Evolutionary conservation across 2,888 invertebrate genomes (phyloP).

Genomic region (Eupithecia vulgata): DNA sequence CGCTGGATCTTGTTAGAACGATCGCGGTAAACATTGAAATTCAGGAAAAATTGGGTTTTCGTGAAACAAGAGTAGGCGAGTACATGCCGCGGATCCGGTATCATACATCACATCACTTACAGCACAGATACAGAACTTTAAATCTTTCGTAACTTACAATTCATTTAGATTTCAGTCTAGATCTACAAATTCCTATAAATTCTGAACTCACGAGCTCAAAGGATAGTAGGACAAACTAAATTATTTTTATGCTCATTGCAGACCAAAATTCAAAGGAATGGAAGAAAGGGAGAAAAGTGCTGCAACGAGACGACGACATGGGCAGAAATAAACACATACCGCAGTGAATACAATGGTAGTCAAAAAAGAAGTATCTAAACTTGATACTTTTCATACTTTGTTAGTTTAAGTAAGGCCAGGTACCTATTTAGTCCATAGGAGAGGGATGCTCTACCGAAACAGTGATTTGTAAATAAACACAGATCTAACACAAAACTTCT

Average conservation of each 20-base stretch:
- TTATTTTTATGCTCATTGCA: background rate
- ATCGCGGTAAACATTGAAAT: slow-evolving; percentile 66
- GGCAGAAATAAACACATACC: background rate
- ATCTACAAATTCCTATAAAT: background rate
- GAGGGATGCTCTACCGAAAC: slow-evolving; percentile 4
- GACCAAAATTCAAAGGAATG: background rate
- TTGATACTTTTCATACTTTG: background rate
- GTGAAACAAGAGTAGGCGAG: slow-evolving; percentile 8
- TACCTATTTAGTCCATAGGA: background rate
- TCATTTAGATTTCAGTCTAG: background rate
- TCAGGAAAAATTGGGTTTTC: slow-evolving; percentile 40
- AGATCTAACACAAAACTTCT: slow-evolving; percentile 49
- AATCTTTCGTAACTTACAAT: background rate
- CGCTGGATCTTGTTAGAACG: slow-evolving; percentile 67
- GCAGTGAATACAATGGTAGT: background rate
- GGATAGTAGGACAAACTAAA: background rate
- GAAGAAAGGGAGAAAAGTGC: background rate
- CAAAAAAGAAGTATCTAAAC: background rate
- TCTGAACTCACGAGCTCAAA: background rate
- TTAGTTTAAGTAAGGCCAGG: background rate
- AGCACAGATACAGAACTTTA: background rate
- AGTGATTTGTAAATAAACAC: slow-evolving; percentile 35
- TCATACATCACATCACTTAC: background rate
- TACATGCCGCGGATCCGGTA: background rate
- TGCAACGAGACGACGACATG: background rate